Conservation (phyloP, 2,888 invertebrate genomes). For the Volucella inflata region DNA sequence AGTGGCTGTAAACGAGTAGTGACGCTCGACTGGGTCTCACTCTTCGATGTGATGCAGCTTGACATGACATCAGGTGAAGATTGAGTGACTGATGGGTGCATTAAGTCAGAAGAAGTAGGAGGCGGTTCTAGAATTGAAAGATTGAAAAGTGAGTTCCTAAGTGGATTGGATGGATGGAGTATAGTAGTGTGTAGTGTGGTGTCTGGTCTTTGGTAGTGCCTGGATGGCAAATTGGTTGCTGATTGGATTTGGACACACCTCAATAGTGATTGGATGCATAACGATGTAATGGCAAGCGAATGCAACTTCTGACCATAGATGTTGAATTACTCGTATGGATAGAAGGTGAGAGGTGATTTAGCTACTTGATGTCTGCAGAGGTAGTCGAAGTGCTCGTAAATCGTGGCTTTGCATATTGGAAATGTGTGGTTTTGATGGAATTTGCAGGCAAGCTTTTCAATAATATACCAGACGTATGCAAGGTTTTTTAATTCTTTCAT, state of each 20-base stretch:
- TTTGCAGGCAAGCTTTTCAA: no score
- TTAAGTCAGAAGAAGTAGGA: constrained; percentile 65
- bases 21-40: constrained; percentile 16
- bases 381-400: neutral
- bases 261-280: constrained; percentile 52
- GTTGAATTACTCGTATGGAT: constrained; percentile 16
- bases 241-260: constrained; percentile 70
- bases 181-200: neutral
- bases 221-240: constrained; percentile 65
- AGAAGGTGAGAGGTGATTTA: neutral
- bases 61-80: constrained; percentile 70
- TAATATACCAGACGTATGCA: no score
- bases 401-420: neutral
- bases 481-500: no score
- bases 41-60: constrained; percentile 41
- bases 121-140: constrained; percentile 57
- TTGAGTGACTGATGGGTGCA: constrained; percentile 72
- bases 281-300: constrained; percentile 50
- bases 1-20: neutral
- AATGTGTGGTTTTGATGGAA: neutral
- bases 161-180: constrained; percentile 46
- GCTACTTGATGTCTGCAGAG: constrained; percentile 24
- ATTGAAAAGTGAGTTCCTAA: constrained; percentile 35
- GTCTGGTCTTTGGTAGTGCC: constrained; percentile 1
- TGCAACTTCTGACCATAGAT: constrained; percentile 54